Evolutionary conservation across 2,888 invertebrate genomes (phyloP), one percentile per base, ranked within the genome.

Genomic region (Agriopis aurantiaria): DNA sequence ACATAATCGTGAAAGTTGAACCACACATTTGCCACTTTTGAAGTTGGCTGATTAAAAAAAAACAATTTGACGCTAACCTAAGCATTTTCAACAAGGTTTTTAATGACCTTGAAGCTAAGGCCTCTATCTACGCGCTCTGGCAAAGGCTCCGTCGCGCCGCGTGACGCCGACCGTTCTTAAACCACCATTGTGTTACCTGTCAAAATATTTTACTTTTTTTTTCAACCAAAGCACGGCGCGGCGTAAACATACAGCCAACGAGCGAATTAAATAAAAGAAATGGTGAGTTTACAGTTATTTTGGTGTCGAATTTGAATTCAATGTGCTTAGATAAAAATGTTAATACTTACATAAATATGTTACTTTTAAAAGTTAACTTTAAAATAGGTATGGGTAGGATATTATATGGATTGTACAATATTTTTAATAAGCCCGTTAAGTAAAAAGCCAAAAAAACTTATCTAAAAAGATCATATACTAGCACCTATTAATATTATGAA

Each of bases 171-270:
- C 85, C 85, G 85, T 88, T 86, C 88, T 84, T 80, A 76, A 83
- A 53, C 81, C 63, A 73, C 87, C 86, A 87, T 89, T 90, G 88
- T 78, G 87, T 88, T 87, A 87, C 79, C 91, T 91, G 91, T 91
- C 90, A 90, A 90, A 91, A 91, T 90, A 90, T 89, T 89, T 81
- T 84, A 52, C 10, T 23, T 85, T 85, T 86, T n/a, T 88, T 88
- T 53, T 45, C 65, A 71, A 65, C 57, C 46, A 65, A 71, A 65
- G 69, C 67, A 55, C 65, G 65, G 63, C 52, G 59, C 67, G 65
- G 61, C 71, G 56, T 53, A 66, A 52, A 64, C 69, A 71, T 71
- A 65, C 63, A 59, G 58, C 73, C 69, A 51, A 52, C 48, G 58
- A 49, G 66, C 17, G 17, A 23, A 58, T 58, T 23, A 68, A 61